Evolutionary conservation across 2,113 vertebrate species (phyloP).

Genomic region (Eretmochelys imbricata): DNA sequence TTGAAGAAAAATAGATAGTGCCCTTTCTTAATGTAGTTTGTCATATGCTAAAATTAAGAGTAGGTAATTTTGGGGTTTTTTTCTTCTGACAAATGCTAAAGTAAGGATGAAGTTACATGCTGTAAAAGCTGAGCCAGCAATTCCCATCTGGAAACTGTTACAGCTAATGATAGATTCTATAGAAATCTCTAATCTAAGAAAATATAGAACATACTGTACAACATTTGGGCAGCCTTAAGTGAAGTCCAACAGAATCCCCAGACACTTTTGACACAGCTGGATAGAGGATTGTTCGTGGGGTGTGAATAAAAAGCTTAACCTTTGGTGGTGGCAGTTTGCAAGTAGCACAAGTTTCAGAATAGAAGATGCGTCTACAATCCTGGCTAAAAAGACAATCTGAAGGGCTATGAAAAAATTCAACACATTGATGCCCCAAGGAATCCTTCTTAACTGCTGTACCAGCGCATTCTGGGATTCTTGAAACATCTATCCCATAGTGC

Average conservation of each 20-base stretch:
- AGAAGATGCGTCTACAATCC: background rate
- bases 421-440: accelerated
- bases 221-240: constrained; percentile 5
- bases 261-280: constrained; percentile 7
- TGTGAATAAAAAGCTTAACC: constrained; percentile 16
- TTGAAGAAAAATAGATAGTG: constrained; percentile 49
- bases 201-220: background rate
- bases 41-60: constrained; percentile 36
- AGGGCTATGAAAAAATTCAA: background rate
- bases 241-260: constrained; percentile 44
- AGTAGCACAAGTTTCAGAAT: background rate
- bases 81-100: constrained; percentile 51
- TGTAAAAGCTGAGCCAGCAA: constrained; percentile 46
- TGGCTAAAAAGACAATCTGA: background rate
- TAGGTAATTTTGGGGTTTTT: background rate
- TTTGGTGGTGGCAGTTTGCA: background rate
- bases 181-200: constrained; percentile 33
- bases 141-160: constrained; percentile 70
- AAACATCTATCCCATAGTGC: background rate
- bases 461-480: background rate
- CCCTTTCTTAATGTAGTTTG: constrained; percentile 61
- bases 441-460: background rate
- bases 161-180: constrained; percentile 25
- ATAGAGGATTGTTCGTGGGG: background rate
- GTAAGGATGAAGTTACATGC: constrained; percentile 8